phyloP scores from a whole-genome alignment of 2,113 vertebrate genomes.

The Lepidothrix coronata region DNA sequence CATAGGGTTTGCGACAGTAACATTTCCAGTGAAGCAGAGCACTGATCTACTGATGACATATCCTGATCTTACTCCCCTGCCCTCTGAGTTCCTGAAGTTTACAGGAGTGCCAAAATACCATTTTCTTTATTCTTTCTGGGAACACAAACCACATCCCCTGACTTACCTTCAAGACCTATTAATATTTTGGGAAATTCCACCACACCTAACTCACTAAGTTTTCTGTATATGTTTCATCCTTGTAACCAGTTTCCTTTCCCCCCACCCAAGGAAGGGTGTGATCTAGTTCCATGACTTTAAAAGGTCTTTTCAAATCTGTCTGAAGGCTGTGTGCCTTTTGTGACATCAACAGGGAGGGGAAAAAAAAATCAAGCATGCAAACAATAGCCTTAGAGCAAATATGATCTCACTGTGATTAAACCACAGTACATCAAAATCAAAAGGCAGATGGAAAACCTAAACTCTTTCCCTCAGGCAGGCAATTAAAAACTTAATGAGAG shows the following conservation, averaged over 20 bases:
- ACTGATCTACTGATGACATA: background rate
- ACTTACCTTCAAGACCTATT: conserved; percentile 14
- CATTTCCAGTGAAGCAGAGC: background rate
- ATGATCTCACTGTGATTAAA: conserved; percentile 79
- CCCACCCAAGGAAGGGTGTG: conserved; percentile 58
- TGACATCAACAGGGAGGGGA: background rate
- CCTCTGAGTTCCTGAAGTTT: background rate
- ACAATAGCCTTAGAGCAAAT: conserved; percentile 65
- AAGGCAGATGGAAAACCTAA: conserved; percentile 72
- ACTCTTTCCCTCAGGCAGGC: conserved; percentile 70
- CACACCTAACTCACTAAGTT: conserved; percentile 17
- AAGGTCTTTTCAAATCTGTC: conserved; percentile 41
- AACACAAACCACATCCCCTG: background rate
- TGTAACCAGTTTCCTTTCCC: conserved; percentile 6
- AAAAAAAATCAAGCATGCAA: conserved; percentile 36
- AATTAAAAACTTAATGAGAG: conserved; percentile 78
- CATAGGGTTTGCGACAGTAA: rapidly evolving
- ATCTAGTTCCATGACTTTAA: conserved; percentile 45
- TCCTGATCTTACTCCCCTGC: background rate
- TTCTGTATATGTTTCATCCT: background rate
- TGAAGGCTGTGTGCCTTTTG: conserved; percentile 9
- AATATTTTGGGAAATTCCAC: conserved; percentile 46
- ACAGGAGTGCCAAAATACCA: background rate
- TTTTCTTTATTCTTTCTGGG: background rate
- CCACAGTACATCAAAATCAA: conserved; percentile 71